Conservation (phyloP, 2,113 vertebrate species). For the Pseudois nayaur region DNA sequence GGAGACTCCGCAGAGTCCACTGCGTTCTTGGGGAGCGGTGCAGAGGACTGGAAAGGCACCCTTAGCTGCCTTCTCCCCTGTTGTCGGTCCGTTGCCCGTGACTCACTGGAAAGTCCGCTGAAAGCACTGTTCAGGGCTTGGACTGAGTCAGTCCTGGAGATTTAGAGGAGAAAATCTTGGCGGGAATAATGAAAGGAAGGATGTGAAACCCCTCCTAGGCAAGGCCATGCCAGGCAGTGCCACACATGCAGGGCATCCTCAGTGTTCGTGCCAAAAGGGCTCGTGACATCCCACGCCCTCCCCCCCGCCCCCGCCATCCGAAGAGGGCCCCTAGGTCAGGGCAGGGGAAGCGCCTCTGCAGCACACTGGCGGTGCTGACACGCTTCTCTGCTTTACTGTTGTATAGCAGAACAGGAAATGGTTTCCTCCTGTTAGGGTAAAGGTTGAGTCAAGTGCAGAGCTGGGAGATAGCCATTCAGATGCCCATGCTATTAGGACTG, state of each 20-base stretch:
- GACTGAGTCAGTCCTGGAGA: not conserved
- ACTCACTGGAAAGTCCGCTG: not conserved
- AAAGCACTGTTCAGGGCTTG: not conserved
- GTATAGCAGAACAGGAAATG: not conserved
- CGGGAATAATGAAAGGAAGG: not conserved
- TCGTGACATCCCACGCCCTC: fast-evolving
- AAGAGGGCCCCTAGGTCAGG: not conserved
- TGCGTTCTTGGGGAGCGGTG: not conserved
- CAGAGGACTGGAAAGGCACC: not conserved
- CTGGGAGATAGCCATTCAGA: not conserved
- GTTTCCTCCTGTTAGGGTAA: not conserved
- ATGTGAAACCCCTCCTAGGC: not conserved
- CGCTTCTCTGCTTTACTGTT: not conserved
- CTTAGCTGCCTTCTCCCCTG: not conserved
- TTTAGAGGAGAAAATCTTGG: not conserved
- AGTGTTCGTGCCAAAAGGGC: not conserved
- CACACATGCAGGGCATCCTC: fast-evolving
- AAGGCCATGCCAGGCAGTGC: not conserved
- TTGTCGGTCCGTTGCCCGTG: not conserved
- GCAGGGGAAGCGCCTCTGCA: not conserved
- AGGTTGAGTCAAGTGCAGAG: not conserved
- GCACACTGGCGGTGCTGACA: not conserved
- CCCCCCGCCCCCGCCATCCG: fast-evolving
- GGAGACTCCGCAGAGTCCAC: not conserved
- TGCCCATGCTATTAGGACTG: not conserved